These are phyloP conservation scores for Climacteris rufus DNA, from an alignment of 2,113 vertebrate genomes.

Conservation along the genomic window DNA sequence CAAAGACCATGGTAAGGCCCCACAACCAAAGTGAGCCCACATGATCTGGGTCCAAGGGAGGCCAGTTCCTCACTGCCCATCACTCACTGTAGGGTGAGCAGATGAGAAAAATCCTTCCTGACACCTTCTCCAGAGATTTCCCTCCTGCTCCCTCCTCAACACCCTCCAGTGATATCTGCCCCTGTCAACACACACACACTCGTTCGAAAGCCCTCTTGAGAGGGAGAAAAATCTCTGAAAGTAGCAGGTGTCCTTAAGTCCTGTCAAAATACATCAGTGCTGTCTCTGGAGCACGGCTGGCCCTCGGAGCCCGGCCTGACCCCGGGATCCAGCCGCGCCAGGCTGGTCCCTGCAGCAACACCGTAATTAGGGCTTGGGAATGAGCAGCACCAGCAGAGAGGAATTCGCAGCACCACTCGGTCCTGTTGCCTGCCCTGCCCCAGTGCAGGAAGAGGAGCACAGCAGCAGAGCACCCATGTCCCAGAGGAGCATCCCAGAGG, in stretches of 20 bases:
- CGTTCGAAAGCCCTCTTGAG: not conserved
- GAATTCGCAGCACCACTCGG: not conserved
- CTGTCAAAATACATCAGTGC: constrained; percentile 60
- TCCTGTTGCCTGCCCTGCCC: not conserved
- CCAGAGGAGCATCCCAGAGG: not conserved
- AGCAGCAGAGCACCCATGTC: not conserved
- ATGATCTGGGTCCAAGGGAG: not conserved
- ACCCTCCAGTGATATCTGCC: constrained; percentile 46
- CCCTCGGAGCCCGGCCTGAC: constrained; percentile 3
- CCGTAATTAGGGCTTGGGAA: constrained; percentile 17
- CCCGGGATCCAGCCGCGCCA: not conserved
- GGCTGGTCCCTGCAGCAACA: not conserved
- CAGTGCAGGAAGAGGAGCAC: rapidly evolving
- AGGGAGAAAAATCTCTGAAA: constrained; percentile 8
- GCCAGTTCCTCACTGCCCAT: not conserved
- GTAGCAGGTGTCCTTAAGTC: constrained; percentile 62
- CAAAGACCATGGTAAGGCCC: not conserved
- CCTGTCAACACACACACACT: constrained; percentile 35
- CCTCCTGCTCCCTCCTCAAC: constrained; percentile 33
- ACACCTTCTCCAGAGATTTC: not conserved
- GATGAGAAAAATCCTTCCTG: not conserved
- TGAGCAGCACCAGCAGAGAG: not conserved
- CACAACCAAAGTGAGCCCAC: not conserved
- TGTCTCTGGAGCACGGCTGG: not conserved
- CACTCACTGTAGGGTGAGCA: not conserved